Evolutionary conservation across 1,140 invertebrate species (phyloP).

Genomic region (Drosophila rhopaloa): DNA sequence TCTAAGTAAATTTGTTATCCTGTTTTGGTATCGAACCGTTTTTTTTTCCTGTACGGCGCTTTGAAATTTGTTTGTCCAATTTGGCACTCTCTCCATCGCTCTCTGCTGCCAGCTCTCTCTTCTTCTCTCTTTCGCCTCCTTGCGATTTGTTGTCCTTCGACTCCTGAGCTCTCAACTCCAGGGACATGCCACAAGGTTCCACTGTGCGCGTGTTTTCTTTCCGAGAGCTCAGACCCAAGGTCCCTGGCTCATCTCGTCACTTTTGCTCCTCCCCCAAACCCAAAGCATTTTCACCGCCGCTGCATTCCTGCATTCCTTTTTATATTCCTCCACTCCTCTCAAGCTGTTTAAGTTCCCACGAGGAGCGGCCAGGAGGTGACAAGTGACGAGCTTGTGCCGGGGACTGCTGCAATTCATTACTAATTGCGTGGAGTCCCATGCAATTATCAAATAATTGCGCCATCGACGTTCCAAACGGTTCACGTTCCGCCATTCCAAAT

Average conservation of each 20-base stretch:
- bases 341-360: not conserved
- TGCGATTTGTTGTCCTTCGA: slow-evolving; percentile 37
- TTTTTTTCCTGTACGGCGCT: slow-evolving; percentile 21
- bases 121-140: slow-evolving; percentile 7
- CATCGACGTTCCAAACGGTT: slow-evolving; percentile 2
- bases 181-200: slow-evolving; percentile 41
- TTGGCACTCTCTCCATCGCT: not conserved
- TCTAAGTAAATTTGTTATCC: too few relatives aligned
- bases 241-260: slow-evolving; percentile 41
- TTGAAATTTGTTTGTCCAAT: slow-evolving; percentile 41
- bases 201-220: slow-evolving; percentile 43
- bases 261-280: not conserved
- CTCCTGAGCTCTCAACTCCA: slow-evolving; percentile 42
- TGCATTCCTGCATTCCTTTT: slow-evolving; percentile 12
- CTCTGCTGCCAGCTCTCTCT: not conserved
- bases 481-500: slow-evolving; percentile 5
- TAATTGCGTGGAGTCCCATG: slow-evolving; percentile 13
- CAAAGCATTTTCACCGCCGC: not conserved
- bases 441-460: slow-evolving; percentile 29
- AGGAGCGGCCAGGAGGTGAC: slow-evolving; percentile 5
- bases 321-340: not conserved
- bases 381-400: slow-evolving; percentile 3
- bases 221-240: slow-evolving; percentile 34
- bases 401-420: slow-evolving; percentile 23
- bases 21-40: too few relatives aligned